Evolutionary conservation across 2,113 vertebrate species (phyloP).

Genomic region (Albula goreensis): DNA sequence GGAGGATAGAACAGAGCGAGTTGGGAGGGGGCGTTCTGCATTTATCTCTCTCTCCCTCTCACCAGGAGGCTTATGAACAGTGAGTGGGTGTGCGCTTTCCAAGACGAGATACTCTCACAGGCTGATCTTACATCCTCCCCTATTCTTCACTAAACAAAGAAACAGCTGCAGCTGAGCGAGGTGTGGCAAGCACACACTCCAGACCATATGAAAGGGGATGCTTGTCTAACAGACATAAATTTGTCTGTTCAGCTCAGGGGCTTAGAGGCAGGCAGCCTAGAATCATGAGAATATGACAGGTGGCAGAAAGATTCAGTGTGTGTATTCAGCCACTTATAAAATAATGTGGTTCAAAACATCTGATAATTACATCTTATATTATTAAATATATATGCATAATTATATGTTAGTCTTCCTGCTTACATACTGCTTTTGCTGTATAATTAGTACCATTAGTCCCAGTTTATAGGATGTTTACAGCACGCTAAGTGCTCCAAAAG

Average conservation of each 20-base stretch:
- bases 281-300: slow-evolving; percentile 6
- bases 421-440: background rate
- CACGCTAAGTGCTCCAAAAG: background rate
- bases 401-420: background rate
- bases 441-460: background rate
- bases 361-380: background rate
- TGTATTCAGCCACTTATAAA: background rate
- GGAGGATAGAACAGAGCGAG: background rate
- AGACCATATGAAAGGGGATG: background rate
- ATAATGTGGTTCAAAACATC: background rate
- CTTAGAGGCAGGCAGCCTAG: background rate
- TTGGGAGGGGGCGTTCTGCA: background rate
- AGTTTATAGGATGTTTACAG: background rate
- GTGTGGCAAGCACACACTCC: background rate
- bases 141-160: background rate
- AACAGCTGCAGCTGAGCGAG: background rate
- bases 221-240: background rate
- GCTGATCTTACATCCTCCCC: background rate
- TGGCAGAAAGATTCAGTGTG: background rate
- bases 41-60: background rate
- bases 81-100: background rate
- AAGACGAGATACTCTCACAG: background rate
- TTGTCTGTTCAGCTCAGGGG: background rate
- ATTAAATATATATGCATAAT: background rate
- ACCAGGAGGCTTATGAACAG: background rate